Evolutionary conservation across 2,888 invertebrate species (phyloP), one percentile per base, ranked within the genome.

Genomic region (Drosophila anceps): DNA sequence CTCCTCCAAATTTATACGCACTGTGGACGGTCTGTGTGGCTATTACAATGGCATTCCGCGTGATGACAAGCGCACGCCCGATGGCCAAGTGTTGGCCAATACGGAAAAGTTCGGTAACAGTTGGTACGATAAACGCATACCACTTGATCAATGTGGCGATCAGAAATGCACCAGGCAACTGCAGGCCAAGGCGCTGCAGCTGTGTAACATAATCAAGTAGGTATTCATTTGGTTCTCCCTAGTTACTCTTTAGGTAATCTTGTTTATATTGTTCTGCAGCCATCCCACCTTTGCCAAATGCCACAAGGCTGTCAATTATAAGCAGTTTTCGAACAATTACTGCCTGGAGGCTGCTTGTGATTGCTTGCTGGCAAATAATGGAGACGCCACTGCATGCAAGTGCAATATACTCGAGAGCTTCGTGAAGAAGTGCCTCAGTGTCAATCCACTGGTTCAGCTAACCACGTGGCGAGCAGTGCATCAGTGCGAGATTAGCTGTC

Each of bases 11-110:
- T 93, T 95, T 78, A 91, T 93, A 69, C 94, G 95, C 10, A 94
- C 94, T 46, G 95, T 97, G 0, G 96, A 96, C 84, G 97, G 97
- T 0, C 93, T 97, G 12, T 98, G 97, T 90, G 97, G 97, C 2
- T 95, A 94, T 68, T 96, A 95, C 91, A 96, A 96, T 92, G 95
- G 95, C 1, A 92, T 94, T 33, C 84, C 93, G 0, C 84, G 90
- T 48, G 96, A 97, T 92, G 97, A 97, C 90, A 95, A 95, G 55
- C 94, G 95, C 4, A 94, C 95, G 73, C 97, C 97, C 0, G 94
- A 95, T 91, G 97, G 97, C 0, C 90, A 88, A 0, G 87, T 94
- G 2, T 95, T 96, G 0, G 91, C 93, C 59, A 95, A 94, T 51
- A 95, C 95, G 0, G 94, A 94, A 29, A 95, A 96, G 79, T 97